A percentile compares a stretch with the other conserved stretches of the same genome.
Evolutionary conservation across 2,113 vertebrate species (phyloP).

Genomic region (Tragelaphus strepsiceros): DNA sequence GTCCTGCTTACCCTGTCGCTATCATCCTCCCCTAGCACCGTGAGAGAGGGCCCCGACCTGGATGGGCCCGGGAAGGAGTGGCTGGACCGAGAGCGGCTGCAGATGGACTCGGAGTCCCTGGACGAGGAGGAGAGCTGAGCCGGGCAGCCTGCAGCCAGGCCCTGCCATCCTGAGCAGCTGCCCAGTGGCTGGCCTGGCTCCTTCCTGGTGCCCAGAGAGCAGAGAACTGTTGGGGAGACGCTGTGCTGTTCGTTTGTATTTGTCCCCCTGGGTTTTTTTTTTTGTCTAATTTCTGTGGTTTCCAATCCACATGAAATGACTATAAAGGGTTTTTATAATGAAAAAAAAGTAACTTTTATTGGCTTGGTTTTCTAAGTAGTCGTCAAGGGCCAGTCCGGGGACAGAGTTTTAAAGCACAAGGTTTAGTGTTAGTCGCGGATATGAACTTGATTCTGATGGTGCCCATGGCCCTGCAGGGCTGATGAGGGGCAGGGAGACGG

Average conservation of each 20-base stretch:
- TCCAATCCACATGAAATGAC: constrained; percentile 77
- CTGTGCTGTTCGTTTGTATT: constrained; percentile 75
- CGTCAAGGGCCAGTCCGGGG: neutral
- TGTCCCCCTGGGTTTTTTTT: constrained; percentile 25
- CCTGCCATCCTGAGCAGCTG: neutral
- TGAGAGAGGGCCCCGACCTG: constrained; percentile 68
- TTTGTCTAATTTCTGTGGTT: constrained; percentile 80
- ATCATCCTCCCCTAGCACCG: constrained; percentile 44
- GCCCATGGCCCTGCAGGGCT: neutral
- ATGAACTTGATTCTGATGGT: neutral
- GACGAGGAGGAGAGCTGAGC: constrained; percentile 77
- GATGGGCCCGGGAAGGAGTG: constrained; percentile 54
- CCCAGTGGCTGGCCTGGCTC: constrained; percentile 51
- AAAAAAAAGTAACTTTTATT: constrained; percentile 72
- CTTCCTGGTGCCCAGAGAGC: constrained; percentile 11
- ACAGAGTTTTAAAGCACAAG: neutral
- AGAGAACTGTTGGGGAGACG: neutral
- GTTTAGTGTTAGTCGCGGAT: neutral
- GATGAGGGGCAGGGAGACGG: neutral
- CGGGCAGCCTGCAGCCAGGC: constrained; percentile 10
- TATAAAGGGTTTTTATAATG: constrained; percentile 86
- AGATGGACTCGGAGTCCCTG: constrained; percentile 61
- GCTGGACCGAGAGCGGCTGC: constrained; percentile 45
- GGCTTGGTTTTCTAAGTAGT: constrained; percentile 14
- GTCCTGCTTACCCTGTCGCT: neutral